Conservation (phyloP, 1,140 invertebrate genomes). For the Drosophila azteca region DNA sequence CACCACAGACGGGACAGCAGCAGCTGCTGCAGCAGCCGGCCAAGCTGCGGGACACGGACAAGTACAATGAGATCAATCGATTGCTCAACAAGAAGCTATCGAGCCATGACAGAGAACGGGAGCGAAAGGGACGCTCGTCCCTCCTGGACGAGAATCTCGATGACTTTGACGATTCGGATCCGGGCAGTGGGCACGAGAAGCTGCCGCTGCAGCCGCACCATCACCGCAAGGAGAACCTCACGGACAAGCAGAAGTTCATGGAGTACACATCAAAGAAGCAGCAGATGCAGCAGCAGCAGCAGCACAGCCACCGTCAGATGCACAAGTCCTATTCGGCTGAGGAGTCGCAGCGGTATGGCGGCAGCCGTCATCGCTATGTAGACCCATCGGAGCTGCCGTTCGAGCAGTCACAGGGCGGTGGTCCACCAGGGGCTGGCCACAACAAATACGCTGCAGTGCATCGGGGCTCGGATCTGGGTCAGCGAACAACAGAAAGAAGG, state of each 20-base stretch:
- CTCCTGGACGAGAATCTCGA: conserved; percentile 56
- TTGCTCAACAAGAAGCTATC: conserved; percentile 75
- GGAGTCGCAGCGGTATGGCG: conserved; percentile 63
- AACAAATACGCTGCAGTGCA: conserved; percentile 75
- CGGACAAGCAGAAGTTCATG: conserved; percentile 80
- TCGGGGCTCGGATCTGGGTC: conserved; percentile 41
- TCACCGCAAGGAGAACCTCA: conserved; percentile 80
- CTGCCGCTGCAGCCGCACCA: conserved; percentile 15
- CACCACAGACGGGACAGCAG: conserved; percentile 19
- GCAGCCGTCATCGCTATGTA: conserved; percentile 68
- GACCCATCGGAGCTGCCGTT: conserved; percentile 74
- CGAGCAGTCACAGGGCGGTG: conserved; percentile 33
- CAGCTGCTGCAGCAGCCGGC: conserved; percentile 27
- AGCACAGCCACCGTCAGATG: conserved; percentile 24
- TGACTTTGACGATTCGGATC: conserved; percentile 70
- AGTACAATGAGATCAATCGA: conserved; percentile 77
- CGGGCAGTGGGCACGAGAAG: conserved; percentile 29
- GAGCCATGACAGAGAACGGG: conserved; percentile 45
- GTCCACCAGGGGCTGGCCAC: conserved; percentile 17
- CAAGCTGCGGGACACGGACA: conserved; percentile 69
- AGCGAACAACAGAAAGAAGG: conserved; percentile 37
- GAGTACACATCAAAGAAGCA: conserved; percentile 73
- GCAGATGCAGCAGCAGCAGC: conserved; percentile 47
- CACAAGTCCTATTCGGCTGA: conserved; percentile 33
- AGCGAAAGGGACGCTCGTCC: conserved; percentile 47